A percentile compares a stretch with the other conserved stretches of the same genome.
These are phyloP conservation scores for Sympetrum striolatum DNA, from an alignment of 2,888 invertebrate species.

Conservation along the genomic window DNA sequence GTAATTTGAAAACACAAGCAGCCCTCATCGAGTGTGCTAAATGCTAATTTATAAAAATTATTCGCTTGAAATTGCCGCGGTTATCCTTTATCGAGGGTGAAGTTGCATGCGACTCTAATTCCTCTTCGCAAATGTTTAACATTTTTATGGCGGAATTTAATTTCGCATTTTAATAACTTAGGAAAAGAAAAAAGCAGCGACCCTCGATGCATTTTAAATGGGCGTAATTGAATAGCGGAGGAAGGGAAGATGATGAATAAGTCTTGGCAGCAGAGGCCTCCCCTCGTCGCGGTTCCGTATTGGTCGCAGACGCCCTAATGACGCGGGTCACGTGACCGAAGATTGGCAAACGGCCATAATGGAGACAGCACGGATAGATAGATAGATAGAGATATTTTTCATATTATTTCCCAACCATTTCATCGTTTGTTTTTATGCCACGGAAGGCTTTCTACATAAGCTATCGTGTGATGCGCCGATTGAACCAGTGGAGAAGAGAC, in stretches of 20 bases:
- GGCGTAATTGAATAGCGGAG: neutral
- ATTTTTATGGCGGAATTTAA: neutral
- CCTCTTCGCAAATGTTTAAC: too few relatives aligned
- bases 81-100: too few relatives aligned
- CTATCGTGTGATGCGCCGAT: neutral
- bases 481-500: neutral
- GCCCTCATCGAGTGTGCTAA: neutral
- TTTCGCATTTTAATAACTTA: neutral
- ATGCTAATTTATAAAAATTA: neutral
- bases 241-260: neutral
- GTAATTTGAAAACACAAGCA: neutral
- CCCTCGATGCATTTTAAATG: neutral
- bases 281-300: neutral
- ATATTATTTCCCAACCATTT: neutral
- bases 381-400: neutral
- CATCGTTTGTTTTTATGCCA: neutral
- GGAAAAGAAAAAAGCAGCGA: neutral
- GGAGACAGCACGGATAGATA: neutral
- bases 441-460: neutral
- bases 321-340: neutral
- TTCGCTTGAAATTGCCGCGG: neutral
- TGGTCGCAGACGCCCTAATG: neutral
- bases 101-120: too few relatives aligned
- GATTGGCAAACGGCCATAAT: neutral
- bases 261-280: neutral